Conservation (phyloP, 2,113 vertebrate genomes). For the Megaceryle torquata region DNA sequence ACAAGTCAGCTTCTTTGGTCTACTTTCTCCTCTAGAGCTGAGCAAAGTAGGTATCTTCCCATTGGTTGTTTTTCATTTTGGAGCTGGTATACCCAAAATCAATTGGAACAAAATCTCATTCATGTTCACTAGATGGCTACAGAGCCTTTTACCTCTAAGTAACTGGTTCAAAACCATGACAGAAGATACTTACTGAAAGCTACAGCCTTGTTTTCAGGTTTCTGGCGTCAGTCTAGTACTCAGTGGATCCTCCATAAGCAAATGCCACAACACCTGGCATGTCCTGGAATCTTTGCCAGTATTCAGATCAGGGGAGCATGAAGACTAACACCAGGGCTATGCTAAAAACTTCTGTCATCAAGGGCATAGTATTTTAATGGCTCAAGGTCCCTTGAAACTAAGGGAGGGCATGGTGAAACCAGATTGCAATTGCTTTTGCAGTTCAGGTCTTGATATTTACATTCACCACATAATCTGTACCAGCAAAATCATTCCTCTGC, state of each 20-base stretch:
- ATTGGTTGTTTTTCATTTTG: background rate
- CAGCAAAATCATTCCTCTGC: background rate
- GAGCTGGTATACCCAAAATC: background rate
- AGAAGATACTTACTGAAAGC: background rate
- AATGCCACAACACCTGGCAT: background rate
- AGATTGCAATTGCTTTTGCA: background rate
- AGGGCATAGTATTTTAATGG: background rate
- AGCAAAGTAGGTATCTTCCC: background rate
- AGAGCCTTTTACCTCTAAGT: background rate
- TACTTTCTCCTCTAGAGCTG: background rate
- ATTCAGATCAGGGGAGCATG: background rate
- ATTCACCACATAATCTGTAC: background rate
- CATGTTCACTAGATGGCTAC: background rate
- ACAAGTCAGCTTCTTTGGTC: background rate
- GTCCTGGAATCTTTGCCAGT: background rate
- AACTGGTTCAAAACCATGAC: background rate
- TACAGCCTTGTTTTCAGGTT: background rate
- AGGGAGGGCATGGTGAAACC: background rate
- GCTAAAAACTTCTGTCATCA: background rate
- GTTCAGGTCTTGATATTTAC: background rate
- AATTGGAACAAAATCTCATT: background rate
- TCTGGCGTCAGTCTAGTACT: background rate
- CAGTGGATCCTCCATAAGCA: background rate
- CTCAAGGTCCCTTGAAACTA: background rate
- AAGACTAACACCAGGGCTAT: background rate